Percentiles rank a stretch among this genome's conserved stretches.
phyloP scores from a whole-genome alignment of 2,888 invertebrate genomes.

The Agrypnus murinus region DNA sequence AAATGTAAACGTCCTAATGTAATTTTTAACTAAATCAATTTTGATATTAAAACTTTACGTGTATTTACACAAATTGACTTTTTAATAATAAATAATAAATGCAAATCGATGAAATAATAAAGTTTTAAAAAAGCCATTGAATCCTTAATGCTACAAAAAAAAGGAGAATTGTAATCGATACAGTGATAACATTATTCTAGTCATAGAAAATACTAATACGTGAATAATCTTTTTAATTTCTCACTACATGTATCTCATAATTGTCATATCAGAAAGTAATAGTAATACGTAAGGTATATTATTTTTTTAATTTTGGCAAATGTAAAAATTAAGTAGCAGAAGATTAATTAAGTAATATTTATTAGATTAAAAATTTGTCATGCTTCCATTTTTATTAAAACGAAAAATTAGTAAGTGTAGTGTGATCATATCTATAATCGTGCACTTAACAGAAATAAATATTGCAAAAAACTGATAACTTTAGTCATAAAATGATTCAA shows the following conservation, averaged over 20 bases:
- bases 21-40: too few relatives aligned
- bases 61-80: too few relatives aligned
- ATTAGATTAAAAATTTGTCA: constrained; percentile 27
- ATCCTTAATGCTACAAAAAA: background rate
- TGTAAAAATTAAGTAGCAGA: background rate
- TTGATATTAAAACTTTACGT: too few relatives aligned
- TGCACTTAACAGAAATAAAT: background rate
- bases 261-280: constrained; percentile 38
- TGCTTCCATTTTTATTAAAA: constrained; percentile 46
- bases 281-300: background rate
- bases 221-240: constrained; percentile 12
- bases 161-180: background rate
- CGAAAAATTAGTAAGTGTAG: too few relatives aligned
- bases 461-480: background rate
- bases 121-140: background rate
- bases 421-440: constrained; percentile 2
- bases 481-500: too few relatives aligned
- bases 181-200: constrained; percentile 50
- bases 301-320: background rate
- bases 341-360: background rate
- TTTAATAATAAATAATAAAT: too few relatives aligned
- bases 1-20: too few relatives aligned
- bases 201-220: constrained; percentile 31
- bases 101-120: too few relatives aligned
- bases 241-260: constrained; percentile 18